Conservation (phyloP, 2,888 invertebrate species). For the Phyllotreta striolata region DNA sequence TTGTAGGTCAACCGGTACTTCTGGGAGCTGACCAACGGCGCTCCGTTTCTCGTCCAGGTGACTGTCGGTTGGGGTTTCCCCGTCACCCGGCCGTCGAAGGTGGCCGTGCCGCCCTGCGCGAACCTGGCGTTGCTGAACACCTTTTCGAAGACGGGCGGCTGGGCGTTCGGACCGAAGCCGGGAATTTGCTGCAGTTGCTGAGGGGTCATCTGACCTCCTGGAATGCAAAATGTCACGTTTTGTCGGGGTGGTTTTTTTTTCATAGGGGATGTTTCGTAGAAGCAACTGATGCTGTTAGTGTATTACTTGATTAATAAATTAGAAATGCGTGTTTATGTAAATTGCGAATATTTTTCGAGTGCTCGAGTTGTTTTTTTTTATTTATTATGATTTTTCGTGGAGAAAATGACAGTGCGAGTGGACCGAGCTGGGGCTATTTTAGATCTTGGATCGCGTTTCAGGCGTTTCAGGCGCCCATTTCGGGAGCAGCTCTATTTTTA, state of each 20-base stretch:
- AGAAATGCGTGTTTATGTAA: too few species aligned
- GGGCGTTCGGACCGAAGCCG: constrained; percentile 75
- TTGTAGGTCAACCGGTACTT: constrained; percentile 93
- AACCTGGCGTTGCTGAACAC: constrained; percentile 94
- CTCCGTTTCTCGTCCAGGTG: constrained; percentile 88
- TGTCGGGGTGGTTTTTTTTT: not conserved
- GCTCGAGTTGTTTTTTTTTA: not conserved
- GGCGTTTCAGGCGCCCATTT: constrained; percentile 71
- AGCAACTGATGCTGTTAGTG: too few species aligned
- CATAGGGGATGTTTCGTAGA: too few species aligned
- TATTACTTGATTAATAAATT: too few species aligned
- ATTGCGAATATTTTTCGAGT: too few species aligned
- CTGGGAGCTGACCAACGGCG: constrained; percentile 81
- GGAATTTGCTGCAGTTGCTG: constrained; percentile 64
- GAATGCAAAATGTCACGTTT: constrained; percentile 37
- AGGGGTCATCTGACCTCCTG: constrained; percentile 65
- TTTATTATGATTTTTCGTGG: too few species aligned
- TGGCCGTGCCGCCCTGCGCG: constrained; percentile 92
- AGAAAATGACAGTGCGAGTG: constrained; percentile 50
- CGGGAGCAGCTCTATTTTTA: constrained; percentile 68
- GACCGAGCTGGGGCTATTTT: constrained; percentile 65
- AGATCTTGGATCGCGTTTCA: constrained; percentile 70
- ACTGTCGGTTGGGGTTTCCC: constrained; percentile 93
- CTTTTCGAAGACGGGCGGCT: constrained; percentile 95
- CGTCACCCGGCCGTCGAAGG: constrained; percentile 90